Evolutionary conservation across 30 jellyfish, hydroid and myxozoan genomes (phyloP).

Genomic region (Cassiopea andromeda): DNA sequence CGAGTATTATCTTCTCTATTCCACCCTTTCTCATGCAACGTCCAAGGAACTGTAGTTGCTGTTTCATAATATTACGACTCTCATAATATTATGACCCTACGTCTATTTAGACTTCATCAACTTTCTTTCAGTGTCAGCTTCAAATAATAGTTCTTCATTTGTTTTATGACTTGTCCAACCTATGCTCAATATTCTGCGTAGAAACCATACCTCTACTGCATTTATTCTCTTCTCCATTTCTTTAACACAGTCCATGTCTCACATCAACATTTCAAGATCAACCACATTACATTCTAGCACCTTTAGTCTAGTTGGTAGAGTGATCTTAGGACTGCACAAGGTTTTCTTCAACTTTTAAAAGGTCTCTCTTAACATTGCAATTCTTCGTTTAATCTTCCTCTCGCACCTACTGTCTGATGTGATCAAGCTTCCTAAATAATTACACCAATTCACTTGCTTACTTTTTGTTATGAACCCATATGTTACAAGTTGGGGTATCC

Average conservation of each 20-base stretch:
- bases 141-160: constrained; percentile 6
- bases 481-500: constrained; percentile 6
- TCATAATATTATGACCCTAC: neutral
- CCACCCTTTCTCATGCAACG: constrained; percentile 13
- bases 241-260: no score
- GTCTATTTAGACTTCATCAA: neutral
- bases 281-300: neutral
- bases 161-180: constrained; percentile 20
- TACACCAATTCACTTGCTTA: neutral
- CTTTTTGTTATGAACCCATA: neutral
- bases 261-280: neutral
- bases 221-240: no score
- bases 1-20: constrained; percentile 4
- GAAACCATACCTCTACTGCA: neutral
- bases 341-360: neutral
- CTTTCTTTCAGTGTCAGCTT: constrained; percentile 20
- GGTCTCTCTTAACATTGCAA: constrained; percentile 18
- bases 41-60: neutral
- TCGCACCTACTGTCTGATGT: constrained; percentile 23
- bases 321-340: constrained; percentile 5
- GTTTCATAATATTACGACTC: neutral
- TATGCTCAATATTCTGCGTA: neutral
- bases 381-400: neutral
- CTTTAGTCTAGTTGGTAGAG: neutral
- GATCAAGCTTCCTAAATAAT: neutral